Evolutionary conservation across 1,140 invertebrate genomes (phyloP).

Genomic region (Anagrus nilaparvatae): DNA sequence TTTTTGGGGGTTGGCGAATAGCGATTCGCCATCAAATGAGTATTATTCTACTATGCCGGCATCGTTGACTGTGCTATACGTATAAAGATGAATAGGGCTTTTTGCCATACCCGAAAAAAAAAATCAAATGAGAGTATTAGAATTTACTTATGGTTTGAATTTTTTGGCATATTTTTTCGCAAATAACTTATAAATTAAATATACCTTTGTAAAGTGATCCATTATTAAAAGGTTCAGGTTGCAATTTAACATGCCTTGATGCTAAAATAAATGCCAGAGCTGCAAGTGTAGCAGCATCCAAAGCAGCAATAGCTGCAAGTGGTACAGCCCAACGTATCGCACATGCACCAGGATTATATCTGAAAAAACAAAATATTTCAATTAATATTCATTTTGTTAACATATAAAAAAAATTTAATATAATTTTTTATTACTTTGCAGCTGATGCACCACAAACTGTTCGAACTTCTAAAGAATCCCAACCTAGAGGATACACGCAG

Average conservation of each 20-base stretch:
- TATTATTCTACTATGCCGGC: too few species aligned
- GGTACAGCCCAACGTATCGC: conserved; percentile 91
- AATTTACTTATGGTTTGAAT: too few species aligned
- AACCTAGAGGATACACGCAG: conserved; percentile 85
- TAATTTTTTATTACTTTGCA: conserved; percentile 44
- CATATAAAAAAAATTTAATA: conserved; percentile 8
- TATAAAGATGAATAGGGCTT: too few species aligned
- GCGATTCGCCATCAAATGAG: too few species aligned
- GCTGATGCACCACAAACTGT: conserved; percentile 78
- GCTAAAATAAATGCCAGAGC: conserved; percentile 90
- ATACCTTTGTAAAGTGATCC: conserved; percentile 49
- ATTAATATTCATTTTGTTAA: too few species aligned
- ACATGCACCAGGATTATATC: conserved; percentile 67
- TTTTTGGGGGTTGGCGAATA: too few species aligned
- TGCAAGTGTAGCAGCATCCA: conserved; percentile 82
- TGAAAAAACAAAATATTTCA: conserved; percentile 18
- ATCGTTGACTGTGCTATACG: too few species aligned
- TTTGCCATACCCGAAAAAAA: too few species aligned
- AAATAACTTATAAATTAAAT: conserved; percentile 11
- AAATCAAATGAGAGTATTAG: too few species aligned
- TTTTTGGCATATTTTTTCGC: too few species aligned
- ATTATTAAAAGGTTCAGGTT: conserved; percentile 67
- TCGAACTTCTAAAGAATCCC: conserved; percentile 72
- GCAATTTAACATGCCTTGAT: conserved; percentile 72
- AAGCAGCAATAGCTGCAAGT: conserved; percentile 80